Evolutionary conservation across 2,888 invertebrate genomes (phyloP).

Genomic region (Dastarcus helophoroides): DNA sequence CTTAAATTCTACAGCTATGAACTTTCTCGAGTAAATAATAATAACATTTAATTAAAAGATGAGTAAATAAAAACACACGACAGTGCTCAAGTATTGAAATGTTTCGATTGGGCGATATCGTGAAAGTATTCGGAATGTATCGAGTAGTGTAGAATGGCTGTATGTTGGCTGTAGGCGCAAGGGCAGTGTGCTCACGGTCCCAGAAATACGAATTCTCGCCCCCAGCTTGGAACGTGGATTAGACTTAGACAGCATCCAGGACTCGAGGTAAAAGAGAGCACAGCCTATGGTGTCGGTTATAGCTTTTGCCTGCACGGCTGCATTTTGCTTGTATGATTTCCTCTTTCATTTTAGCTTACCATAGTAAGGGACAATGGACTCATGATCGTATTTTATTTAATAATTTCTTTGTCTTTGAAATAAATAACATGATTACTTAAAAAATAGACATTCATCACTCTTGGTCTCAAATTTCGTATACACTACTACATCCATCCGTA

Average conservation of each 20-base stretch:
- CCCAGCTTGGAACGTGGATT: conserved; percentile 71
- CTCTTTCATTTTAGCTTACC: no score
- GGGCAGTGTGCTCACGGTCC: conserved; percentile 63
- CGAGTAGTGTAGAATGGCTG: conserved; percentile 25
- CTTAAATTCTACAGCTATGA: no score
- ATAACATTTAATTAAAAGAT: no score
- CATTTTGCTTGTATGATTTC: conserved; percentile 3
- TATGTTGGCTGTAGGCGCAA: conserved; percentile 47
- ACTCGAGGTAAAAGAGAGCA: conserved; percentile 25
- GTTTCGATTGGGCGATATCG: neutral
- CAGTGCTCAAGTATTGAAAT: conserved; percentile 11
- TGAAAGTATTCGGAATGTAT: conserved; percentile 14
- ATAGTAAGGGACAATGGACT: no score
- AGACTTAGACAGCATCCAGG: conserved; percentile 38
- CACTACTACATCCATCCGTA: no score
- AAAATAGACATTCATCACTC: no score
- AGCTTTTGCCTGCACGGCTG: conserved; percentile 15
- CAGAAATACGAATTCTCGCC: conserved; percentile 72
- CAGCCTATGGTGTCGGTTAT: conserved; percentile 12
- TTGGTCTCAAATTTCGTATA: no score
- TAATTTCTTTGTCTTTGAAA: no score
- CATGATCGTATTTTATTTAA: no score
- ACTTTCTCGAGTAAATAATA: no score
- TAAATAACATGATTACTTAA: no score
- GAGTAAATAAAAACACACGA: no score